These are phyloP conservation scores for human (Homo sapiens) DNA, from an alignment of 2,113 vertebrate genomes.

Conservation along the genomic window DNA sequence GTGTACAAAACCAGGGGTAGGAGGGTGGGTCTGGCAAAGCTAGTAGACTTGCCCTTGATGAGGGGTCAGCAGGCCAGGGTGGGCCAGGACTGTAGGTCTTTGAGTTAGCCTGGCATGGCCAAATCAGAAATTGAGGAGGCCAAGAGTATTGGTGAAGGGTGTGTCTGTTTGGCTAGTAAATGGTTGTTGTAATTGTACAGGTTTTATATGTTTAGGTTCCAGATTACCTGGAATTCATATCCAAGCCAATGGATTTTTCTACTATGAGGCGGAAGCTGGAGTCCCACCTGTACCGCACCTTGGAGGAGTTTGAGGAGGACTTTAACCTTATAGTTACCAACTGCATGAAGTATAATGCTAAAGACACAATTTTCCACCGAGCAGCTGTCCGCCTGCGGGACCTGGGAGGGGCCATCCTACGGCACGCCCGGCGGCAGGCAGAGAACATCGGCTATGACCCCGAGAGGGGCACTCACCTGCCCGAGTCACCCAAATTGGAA, in stretches of 20 bases:
- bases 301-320: slow-evolving; percentile 96
- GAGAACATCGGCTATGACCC: slow-evolving; percentile 94
- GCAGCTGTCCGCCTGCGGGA: slow-evolving; percentile 94
- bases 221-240: slow-evolving; percentile 98
- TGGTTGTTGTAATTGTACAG: slow-evolving; percentile 92
- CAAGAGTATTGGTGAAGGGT: slow-evolving; percentile 80
- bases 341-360: slow-evolving; percentile 98
- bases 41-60: not conserved
- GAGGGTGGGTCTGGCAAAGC: not conserved
- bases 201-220: slow-evolving; percentile 95
- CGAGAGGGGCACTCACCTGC: slow-evolving; percentile 92
- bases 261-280: slow-evolving; percentile 96
- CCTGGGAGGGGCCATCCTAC: slow-evolving; percentile 93
- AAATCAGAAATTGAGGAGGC: slow-evolving; percentile 50
- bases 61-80: not conserved
- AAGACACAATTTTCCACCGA: slow-evolving; percentile 97
- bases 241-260: slow-evolving; percentile 98
- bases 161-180: slow-evolving; percentile 86
- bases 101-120: not conserved
- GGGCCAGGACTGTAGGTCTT: not conserved
- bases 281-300: slow-evolving; percentile 91
- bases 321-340: slow-evolving; percentile 99
- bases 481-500: slow-evolving; percentile 92
- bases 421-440: slow-evolving; percentile 94
- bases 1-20: not conserved